Evolutionary conservation across 2,888 invertebrate species (phyloP).

Genomic region (Chrysodeixis includens): DNA sequence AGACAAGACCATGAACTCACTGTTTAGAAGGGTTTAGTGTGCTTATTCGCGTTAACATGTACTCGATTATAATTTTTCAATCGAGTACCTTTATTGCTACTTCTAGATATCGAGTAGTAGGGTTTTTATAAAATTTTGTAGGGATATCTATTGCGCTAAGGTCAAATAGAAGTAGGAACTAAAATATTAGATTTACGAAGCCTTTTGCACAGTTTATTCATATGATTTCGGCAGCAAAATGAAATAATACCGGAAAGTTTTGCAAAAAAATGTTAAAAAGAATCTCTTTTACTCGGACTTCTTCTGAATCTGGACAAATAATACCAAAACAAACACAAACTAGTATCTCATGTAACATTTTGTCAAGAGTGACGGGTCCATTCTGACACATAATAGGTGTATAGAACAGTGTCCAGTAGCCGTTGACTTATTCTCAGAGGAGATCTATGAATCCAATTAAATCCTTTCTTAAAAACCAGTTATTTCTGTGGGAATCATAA

Average conservation of each 20-base stretch:
- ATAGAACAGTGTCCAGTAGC: constrained; percentile 42
- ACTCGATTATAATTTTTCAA: constrained; percentile 44
- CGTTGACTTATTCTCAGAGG: constrained; percentile 39
- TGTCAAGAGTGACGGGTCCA: constrained; percentile 38
- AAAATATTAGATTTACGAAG: too few species aligned
- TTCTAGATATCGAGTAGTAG: constrained; percentile 29
- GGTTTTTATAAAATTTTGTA: constrained; percentile 22
- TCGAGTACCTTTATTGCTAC: constrained; percentile 35
- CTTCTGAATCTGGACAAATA: constrained; percentile 13
- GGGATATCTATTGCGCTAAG: constrained; percentile 16
- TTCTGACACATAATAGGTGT: constrained; percentile 40
- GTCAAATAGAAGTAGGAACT: too few species aligned
- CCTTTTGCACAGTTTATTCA: too few species aligned
- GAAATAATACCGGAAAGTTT: too few species aligned
- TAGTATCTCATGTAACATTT: constrained; percentile 23
- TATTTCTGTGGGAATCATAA: constrained; percentile 63
- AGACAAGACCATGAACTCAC: constrained; percentile 70
- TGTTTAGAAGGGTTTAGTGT: constrained; percentile 69
- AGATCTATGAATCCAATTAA: constrained; percentile 53
- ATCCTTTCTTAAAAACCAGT: constrained; percentile 64
- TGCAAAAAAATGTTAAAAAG: too few species aligned
- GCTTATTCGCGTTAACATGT: constrained; percentile 43
- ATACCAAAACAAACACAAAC: constrained; percentile 20
- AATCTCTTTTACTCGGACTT: too few species aligned
- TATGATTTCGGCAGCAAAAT: too few species aligned